Evolutionary conservation across 2,797 vertebrate species (phyloP).

Genomic region (Halcyon leucocephala): DNA sequence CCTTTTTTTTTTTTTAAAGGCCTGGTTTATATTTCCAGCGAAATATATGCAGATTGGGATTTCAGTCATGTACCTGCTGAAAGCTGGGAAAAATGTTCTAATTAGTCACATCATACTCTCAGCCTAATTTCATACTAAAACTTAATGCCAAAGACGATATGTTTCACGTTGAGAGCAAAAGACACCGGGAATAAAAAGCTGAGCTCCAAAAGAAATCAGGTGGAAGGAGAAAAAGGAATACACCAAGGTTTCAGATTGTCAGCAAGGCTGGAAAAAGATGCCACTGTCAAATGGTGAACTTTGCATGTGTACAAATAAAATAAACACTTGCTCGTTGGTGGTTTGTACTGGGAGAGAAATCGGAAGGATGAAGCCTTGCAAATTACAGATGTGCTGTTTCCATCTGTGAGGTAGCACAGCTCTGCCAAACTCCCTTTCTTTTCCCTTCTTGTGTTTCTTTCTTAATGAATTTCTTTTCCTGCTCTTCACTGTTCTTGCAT

Average conservation of each 20-base stretch:
- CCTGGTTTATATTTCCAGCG: not conserved
- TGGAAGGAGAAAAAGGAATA: not conserved
- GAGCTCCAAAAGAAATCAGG: not conserved
- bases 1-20: not conserved
- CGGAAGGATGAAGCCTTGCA: not conserved
- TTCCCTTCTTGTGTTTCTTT: not conserved
- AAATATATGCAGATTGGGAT: not conserved
- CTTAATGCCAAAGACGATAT: not conserved
- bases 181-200: not conserved
- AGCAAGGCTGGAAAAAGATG: not conserved
- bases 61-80: not conserved
- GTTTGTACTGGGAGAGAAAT: not conserved
- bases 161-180: not conserved
- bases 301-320: not conserved
- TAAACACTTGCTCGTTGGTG: not conserved
- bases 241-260: not conserved
- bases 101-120: not conserved
- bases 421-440: not conserved
- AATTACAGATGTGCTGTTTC: not conserved
- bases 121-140: not conserved
- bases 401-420: not conserved
- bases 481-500: not conserved
- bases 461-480: not conserved
- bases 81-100: not conserved
- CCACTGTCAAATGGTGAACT: not conserved